A percentile compares a stretch with the other conserved stretches of the same genome.
Evolutionary conservation across 1,140 invertebrate species (phyloP).

Genomic region (Pogonomyrmex barbatus): DNA sequence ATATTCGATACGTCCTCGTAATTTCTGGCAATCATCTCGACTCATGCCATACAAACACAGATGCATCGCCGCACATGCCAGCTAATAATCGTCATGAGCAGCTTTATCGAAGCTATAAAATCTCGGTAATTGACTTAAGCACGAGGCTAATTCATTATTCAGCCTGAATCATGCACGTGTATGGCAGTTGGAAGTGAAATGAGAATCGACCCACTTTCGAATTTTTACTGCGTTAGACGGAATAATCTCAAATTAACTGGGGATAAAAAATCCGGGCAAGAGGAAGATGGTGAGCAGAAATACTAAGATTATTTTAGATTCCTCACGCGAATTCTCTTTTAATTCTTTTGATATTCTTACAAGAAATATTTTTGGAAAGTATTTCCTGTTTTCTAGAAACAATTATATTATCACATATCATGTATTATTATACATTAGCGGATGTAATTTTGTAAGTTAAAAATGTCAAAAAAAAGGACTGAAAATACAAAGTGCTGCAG

Average conservation of each 20-base stretch:
- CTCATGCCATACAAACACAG: conserved; percentile 33
- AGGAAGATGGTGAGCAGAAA: neutral
- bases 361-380: neutral
- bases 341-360: neutral
- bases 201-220: conserved; percentile 42
- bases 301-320: conserved; percentile 10
- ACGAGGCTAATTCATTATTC: conserved; percentile 42
- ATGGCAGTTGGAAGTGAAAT: conserved; percentile 21
- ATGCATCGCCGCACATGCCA: neutral
- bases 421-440: neutral
- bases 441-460: neutral
- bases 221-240: conserved; percentile 15
- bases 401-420: neutral
- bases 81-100: conserved; percentile 42
- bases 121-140: conserved; percentile 51
- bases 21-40: conserved; percentile 36
- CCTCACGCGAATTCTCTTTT: neutral
- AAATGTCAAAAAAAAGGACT: neutral
- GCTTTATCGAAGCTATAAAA: conserved; percentile 36
- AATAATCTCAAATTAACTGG: conserved; percentile 33
- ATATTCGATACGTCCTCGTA: conserved; percentile 45
- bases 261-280: neutral
- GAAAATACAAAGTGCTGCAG: neutral
- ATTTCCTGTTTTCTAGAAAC: neutral
- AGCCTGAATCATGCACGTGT: conserved; percentile 19